phyloP scores from a whole-genome alignment of 30 jellyfish, hydroid and myxozoan species.

The Phacellophora camtschatica region DNA sequence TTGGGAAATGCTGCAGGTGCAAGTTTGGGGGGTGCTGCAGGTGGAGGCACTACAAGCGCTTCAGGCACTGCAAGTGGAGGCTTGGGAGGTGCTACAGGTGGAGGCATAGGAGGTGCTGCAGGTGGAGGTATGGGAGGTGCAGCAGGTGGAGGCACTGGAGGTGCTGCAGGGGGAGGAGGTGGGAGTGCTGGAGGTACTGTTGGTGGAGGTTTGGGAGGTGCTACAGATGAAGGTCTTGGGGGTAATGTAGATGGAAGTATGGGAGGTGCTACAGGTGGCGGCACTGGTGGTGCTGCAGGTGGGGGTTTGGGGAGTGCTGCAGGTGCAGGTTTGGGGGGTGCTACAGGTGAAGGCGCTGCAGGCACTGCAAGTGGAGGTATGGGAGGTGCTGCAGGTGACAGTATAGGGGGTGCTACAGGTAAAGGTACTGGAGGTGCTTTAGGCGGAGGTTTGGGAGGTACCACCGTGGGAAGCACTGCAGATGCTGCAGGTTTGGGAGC shows the following conservation, averaged over 20 bases:
- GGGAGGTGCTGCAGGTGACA: background rate
- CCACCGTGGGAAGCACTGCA: background rate
- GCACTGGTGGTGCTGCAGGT: background rate
- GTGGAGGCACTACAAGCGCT: conserved; percentile 6
- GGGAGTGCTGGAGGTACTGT: background rate
- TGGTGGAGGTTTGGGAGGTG: background rate
- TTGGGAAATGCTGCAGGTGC: background rate
- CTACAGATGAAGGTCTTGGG: background rate
- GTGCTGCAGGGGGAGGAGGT: conserved; percentile 22
- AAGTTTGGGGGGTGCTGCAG: conserved; percentile 7
- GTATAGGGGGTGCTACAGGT: background rate
- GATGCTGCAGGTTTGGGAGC: background rate
- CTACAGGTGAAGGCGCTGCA: background rate
- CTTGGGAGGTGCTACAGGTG: background rate
- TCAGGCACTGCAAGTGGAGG: background rate
- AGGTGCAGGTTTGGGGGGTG: background rate
- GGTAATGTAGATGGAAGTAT: background rate
- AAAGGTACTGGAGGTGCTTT: conserved; percentile 2
- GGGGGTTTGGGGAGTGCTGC: background rate
- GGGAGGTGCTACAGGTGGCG: background rate
- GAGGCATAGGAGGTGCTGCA: conserved; percentile 22
- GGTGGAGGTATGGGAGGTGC: conserved; percentile 3
- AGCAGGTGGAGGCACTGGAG: background rate
- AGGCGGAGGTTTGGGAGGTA: background rate
- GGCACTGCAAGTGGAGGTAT: background rate